These are phyloP conservation scores for Drosophila bifasciata DNA, from an alignment of 1,140 invertebrate genomes.

Conservation along the genomic window DNA sequence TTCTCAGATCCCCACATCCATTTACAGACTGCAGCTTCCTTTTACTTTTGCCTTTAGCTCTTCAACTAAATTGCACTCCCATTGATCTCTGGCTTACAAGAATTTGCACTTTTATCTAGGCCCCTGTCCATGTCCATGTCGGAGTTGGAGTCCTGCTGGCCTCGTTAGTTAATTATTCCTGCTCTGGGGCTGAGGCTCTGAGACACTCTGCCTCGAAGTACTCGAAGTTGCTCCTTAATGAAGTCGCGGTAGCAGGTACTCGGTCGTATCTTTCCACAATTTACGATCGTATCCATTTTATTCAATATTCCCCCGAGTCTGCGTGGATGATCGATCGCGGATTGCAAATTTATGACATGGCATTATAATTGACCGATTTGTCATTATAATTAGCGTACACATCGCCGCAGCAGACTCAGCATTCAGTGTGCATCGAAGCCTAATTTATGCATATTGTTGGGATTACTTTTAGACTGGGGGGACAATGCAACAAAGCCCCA, in stretches of 20 bases:
- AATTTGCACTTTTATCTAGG: slow-evolving; percentile 53
- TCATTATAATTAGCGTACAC: slow-evolving; percentile 77
- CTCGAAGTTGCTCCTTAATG: slow-evolving; percentile 45
- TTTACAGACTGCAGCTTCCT: slow-evolving; percentile 24
- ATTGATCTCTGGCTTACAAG: slow-evolving; percentile 54
- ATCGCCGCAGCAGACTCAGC: slow-evolving; percentile 27
- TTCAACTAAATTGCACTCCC: slow-evolving; percentile 44
- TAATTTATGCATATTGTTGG: slow-evolving; percentile 63
- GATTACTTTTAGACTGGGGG: slow-evolving; percentile 68
- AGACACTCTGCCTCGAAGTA: neutral
- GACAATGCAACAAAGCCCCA: slow-evolving; percentile 7
- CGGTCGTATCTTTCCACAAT: slow-evolving; percentile 44
- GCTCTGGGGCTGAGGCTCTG: neutral
- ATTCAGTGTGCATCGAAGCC: slow-evolving; percentile 9
- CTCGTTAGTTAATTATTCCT: slow-evolving; percentile 30
- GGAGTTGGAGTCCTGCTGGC: slow-evolving; percentile 27
- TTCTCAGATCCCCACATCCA: slow-evolving; percentile 14
- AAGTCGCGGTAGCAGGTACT: slow-evolving; percentile 40
- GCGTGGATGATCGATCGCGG: slow-evolving; percentile 63
- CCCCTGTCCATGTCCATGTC: neutral
- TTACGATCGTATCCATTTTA: slow-evolving; percentile 64
- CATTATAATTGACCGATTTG: slow-evolving; percentile 82
- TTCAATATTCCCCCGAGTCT: slow-evolving; percentile 73
- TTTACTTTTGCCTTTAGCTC: slow-evolving; percentile 56
- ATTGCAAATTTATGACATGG: slow-evolving; percentile 76